Evolutionary conservation across 2,797 vertebrate genomes (phyloP), one percentile per base, ranked within the genome.

Genomic region (Paedocypris micromegethes): DNA sequence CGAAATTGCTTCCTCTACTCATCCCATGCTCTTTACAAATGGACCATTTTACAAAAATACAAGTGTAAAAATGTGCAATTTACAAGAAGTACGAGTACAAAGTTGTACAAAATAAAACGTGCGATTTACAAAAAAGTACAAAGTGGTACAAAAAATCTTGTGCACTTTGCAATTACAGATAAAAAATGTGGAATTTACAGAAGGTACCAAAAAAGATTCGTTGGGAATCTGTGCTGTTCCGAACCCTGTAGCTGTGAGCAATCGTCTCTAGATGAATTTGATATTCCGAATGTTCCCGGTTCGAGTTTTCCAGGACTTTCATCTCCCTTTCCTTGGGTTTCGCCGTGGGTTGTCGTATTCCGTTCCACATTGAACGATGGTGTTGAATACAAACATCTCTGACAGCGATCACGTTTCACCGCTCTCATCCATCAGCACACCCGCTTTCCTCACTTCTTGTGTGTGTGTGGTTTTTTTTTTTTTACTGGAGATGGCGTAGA

Each of bases 401-500:
- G 44, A 5, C 38, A 8, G 48, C 74, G 68, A 59, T 74, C 67
- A 58, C n/a, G 3, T 78, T 75, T 64, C 70, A 65, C 57, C 57
- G n/a, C 67, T 61, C 55, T 64, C 72, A 77, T 74, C 65, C 53
- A 64, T 77, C 72, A 72, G 38, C 3, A 61, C 56, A 65, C 68
- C 61, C 47, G 6, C 9, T 69, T 9, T 55, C 40, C 46, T 8
- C 58, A 5, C 45, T 2, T 66, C 40, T 37, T 37, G 51, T 37
- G 57, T 43, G 23, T 23, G 23, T 23, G 23, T 23, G 23, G n/a
- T 37, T 40, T 39, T 3, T 4, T 37, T 2, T 50, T 60, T 60
- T 55, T 43, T 61, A 58, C 7, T 43, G 48, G 45, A 37, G 43
- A 47, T 54, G 52, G 41, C 49, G 63, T 52, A 59, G 53, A 42